Base-by-base conservation (phyloP, 2,797 vertebrate species). In the Molossus alvarezi region DNA sequence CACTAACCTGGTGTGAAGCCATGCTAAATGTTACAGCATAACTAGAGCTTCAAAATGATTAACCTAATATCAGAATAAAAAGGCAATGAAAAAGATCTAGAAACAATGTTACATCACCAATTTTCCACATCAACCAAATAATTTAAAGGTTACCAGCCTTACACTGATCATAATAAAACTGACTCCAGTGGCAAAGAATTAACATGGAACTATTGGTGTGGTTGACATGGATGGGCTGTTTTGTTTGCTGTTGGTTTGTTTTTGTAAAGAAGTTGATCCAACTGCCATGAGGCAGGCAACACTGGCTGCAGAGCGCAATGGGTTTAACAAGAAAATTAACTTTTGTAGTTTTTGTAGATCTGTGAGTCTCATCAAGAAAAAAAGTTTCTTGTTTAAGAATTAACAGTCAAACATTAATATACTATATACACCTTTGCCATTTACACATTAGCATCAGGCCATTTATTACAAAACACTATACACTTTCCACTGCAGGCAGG, bases 1-100 rank as follows among this genome's bases (percentile, higher is more conserved):
- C 99, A 99, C 99, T 99, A 99, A 98, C 99, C 98, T 98, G 99
- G 99, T 99, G 99, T 99, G 99, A 99, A 99, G 99, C 99, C 99
- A 99, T 99, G 99, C 99, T 99, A 99, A 99, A 99, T 99, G 99
- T 99, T 99, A 99, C 99, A 99, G 99, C 99, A 99, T 99, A 99
- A 99, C 99, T 99, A 99, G 98, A 99, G 99, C 99, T 99, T 99
- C 99, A 98, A 99, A 99, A 99, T 99, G 99, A 98, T 99, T 99
- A 98, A 99, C 99, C 99, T 99, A 99, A 99, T 98, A 99, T 98
- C 99, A 99, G 99, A 99, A 99, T 98, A 98, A 99, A 99, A 99
- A 99, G 99, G 99, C 99, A 99, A 99, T 99, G 99, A 98, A 98
- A 99, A 98, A 98, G 98, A 99, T 99, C 99, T 99, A 99, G 99